Percentiles rank a stretch among this genome's conserved stretches.
phyloP scores from a whole-genome alignment of 35 echinoderm and acorn worm species.

The Eucidaris tribuloides region DNA sequence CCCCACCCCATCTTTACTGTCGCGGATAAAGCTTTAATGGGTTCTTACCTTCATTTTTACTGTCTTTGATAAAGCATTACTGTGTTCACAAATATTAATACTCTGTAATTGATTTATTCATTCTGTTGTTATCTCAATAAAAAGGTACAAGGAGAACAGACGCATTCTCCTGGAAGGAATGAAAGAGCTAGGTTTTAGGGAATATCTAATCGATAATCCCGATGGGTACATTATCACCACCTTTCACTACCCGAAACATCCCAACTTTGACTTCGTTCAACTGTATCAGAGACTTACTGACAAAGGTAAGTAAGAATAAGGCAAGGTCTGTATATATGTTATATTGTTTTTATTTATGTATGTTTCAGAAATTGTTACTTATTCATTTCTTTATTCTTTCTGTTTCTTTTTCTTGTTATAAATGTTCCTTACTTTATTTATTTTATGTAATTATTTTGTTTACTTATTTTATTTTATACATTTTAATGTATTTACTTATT shows the following conservation, averaged over 20 bases:
- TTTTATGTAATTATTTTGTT: no score
- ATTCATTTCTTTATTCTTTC: background rate
- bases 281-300: slow-evolving; percentile 55
- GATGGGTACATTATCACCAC: slow-evolving; percentile 80
- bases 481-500: no score
- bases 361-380: background rate
- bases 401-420: background rate
- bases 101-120: no score
- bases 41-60: no score
- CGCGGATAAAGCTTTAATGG: no score
- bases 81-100: no score
- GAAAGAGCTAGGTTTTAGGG: slow-evolving; percentile 58
- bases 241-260: slow-evolving; percentile 61
- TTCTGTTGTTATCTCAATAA: no score
- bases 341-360: background rate
- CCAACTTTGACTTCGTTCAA: slow-evolving; percentile 64
- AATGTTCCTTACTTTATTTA: no score
- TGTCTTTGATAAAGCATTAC: no score
- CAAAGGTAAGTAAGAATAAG: slow-evolving; percentile 39
- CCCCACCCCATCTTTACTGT: no score
- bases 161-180: slow-evolving; percentile 51
- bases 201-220: slow-evolving; percentile 20
- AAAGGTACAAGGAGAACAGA: slow-evolving; percentile 67
- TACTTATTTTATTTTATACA: no score
- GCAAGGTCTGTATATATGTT: background rate